Base-by-base conservation (phyloP, 2,888 invertebrate species). In the Eupithecia dodoneata region DNA sequence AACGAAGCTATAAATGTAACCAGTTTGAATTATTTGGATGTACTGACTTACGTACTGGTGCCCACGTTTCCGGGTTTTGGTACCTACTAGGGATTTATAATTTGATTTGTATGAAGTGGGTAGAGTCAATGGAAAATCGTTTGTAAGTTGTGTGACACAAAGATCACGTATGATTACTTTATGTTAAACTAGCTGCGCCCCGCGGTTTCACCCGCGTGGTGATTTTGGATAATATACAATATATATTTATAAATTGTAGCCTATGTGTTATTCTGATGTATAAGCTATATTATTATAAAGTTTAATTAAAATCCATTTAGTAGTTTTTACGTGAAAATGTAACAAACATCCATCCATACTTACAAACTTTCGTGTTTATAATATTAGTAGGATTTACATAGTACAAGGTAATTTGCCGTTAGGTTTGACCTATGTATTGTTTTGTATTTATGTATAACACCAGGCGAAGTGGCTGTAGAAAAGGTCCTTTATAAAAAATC, bases 21-120 rank as follows among this genome's bases (percentile, higher is more conserved):
- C 79, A 45, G 79, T 79, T 81, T 76, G 67, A 72, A 78, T 78
- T 73, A 77, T 76, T 79, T 73, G n/a, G 67, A 73, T 49, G 76
- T 79, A 73, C 65, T 41, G 7, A 30, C 55, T 12, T 18, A 63
- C 12, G 15, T 49, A 42, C 13, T 72, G 15, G 30, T 18, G 7
- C 10, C 12, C 18, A 30, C 30, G 70, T 71, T 78, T 81, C 79
- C 81, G 75, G 75, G 76, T 79, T 75, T 30, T 67, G 18, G 18
- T 18, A 63, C 63, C 55, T 3, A 9, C 7, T 18, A 63, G 63
- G 10, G 18, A 59, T 30, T 63, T 12, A 30, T 63, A 4, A 30
- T 63, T 30, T 63, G 30, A 63, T 63, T 2, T 10, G 4, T 59
- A 18, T 63, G 18, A 30, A 63, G 63, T 63, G 63, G 63, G 30